Percentiles rank a stretch among this genome's conserved stretches.
These are phyloP conservation scores for Hephaestus fuliginosus DNA, from an alignment of 2,797 vertebrate species.

Conservation along the genomic window DNA sequence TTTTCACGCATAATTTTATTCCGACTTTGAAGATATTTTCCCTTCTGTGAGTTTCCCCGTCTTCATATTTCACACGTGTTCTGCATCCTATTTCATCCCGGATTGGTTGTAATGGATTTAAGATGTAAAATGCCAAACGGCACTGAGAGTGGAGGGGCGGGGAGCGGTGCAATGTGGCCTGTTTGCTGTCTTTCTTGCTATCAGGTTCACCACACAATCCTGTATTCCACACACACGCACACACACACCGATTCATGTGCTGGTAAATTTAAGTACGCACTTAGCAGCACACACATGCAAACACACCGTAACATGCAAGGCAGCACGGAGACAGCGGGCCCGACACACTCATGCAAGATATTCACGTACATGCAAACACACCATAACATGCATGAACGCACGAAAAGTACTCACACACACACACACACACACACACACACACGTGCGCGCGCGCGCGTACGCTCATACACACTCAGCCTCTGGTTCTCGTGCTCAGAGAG, in stretches of 20 bases:
- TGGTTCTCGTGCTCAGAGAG: slow-evolving; percentile 39
- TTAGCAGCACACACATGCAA: slow-evolving; percentile 37
- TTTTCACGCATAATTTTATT: slow-evolving; percentile 64
- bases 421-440: slow-evolving; percentile 9
- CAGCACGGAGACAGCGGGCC: background rate
- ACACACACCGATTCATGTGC: slow-evolving; percentile 1
- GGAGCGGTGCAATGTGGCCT: slow-evolving; percentile 12
- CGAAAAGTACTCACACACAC: slow-evolving; percentile 3
- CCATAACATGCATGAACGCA: slow-evolving; percentile 15
- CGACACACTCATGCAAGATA: slow-evolving; percentile 19
- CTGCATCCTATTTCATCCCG: slow-evolving; percentile 67
- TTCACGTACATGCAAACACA: slow-evolving; percentile 37
- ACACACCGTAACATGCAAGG: slow-evolving; percentile 34
- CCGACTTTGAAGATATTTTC: slow-evolving; percentile 47
- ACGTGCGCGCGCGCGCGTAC: background rate
- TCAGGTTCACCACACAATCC: slow-evolving; percentile 53
- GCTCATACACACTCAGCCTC: slow-evolving; percentile 22
- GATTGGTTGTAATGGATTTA: slow-evolving; percentile 74
- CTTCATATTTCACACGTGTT: slow-evolving; percentile 71
- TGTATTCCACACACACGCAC: slow-evolving; percentile 20
- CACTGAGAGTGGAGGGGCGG: slow-evolving; percentile 1
- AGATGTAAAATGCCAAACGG: slow-evolving; percentile 60
- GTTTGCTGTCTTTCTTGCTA: slow-evolving; percentile 48
- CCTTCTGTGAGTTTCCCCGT: slow-evolving; percentile 28
- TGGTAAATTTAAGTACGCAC: slow-evolving; percentile 18